These are phyloP conservation scores for Callionymus lyra DNA, from an alignment of 2,113 vertebrate genomes.

Conservation along the genomic window DNA sequence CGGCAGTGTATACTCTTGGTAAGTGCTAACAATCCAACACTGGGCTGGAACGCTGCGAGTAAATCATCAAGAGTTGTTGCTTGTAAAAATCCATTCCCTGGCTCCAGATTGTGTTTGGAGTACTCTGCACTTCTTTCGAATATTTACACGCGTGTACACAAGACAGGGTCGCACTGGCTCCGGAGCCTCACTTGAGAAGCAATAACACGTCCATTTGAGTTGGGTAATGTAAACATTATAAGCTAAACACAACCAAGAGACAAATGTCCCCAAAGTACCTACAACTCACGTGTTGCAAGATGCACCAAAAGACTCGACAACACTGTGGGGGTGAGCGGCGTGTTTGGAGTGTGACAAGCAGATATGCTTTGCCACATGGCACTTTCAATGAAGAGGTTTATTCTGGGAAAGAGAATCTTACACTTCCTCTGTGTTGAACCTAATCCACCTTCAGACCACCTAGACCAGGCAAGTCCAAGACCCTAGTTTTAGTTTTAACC, in stretches of 20 bases:
- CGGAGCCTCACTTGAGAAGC: conserved; percentile 16
- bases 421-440: conserved; percentile 20
- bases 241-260: conserved; percentile 25
- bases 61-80: conserved; percentile 7
- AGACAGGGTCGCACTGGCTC: conserved; percentile 8
- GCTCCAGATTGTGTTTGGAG: conserved; percentile 2
- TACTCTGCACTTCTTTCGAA: conserved; percentile 23
- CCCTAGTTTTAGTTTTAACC: too few relatives aligned
- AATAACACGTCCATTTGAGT: conserved; percentile 32
- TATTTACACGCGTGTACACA: conserved; percentile 33
- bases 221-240: conserved; percentile 24
- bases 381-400: conserved; percentile 39
- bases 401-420: conserved; percentile 50
- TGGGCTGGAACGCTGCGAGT: conserved; percentile 4
- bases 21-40: conserved; percentile 20
- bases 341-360: conserved; percentile 6
- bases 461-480: too few relatives aligned
- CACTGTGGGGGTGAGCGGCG: neutral
- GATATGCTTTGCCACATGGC: conserved; percentile 20
- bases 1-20: conserved; percentile 8
- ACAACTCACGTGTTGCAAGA: conserved; percentile 20
- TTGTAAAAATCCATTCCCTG: conserved; percentile 24
- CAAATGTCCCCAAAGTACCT: conserved; percentile 8
- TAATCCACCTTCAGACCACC: too few relatives aligned
- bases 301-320: neutral